A percentile compares a stretch with the other conserved stretches of the same genome.
Evolutionary conservation across 2,888 invertebrate genomes (phyloP).

Genomic region (Thymelicus sylvestris): DNA sequence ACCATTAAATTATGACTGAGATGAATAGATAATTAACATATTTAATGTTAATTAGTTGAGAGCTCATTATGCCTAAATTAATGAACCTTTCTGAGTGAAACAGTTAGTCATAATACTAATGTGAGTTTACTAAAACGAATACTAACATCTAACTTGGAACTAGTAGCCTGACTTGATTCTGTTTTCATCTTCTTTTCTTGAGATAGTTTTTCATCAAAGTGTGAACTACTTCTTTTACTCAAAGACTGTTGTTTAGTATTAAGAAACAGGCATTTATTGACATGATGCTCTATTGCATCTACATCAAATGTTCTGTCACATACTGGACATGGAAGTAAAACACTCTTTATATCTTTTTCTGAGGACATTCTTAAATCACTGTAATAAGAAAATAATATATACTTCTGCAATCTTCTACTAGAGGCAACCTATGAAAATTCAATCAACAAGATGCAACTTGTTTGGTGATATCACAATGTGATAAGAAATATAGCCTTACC

Average conservation of each 20-base stretch:
- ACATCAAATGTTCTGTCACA: slow-evolving; percentile 84
- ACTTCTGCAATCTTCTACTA: too few species aligned
- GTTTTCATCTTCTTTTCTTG: slow-evolving; percentile 60
- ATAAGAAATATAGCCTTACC: too few species aligned
- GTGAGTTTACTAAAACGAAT: not conserved
- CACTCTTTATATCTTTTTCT: slow-evolving; percentile 7
- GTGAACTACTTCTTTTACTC: slow-evolving; percentile 58
- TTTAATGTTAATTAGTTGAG: too few species aligned
- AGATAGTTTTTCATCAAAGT: slow-evolving; percentile 50
- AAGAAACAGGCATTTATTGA: slow-evolving; percentile 88
- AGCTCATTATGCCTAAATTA: too few species aligned
- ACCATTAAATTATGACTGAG: too few species aligned
- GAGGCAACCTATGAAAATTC: too few species aligned
- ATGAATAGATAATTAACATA: too few species aligned
- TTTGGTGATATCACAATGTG: too few species aligned
- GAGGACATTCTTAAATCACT: slow-evolving; percentile 15
- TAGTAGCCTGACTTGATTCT: not conserved
- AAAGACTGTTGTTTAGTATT: slow-evolving; percentile 63
- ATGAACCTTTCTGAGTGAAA: too few species aligned
- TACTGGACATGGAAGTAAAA: slow-evolving; percentile 84
- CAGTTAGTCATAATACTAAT: too few species aligned
- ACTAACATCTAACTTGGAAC: slow-evolving; percentile 4
- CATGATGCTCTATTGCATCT: slow-evolving; percentile 86
- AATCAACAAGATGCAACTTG: too few species aligned
- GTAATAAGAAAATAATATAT: not conserved